A percentile compares a stretch with the other conserved stretches of the same genome.
Conservation (phyloP, 37 sponge, comb jelly and placozoan species). For the Dysidea cf. avara region DNA sequence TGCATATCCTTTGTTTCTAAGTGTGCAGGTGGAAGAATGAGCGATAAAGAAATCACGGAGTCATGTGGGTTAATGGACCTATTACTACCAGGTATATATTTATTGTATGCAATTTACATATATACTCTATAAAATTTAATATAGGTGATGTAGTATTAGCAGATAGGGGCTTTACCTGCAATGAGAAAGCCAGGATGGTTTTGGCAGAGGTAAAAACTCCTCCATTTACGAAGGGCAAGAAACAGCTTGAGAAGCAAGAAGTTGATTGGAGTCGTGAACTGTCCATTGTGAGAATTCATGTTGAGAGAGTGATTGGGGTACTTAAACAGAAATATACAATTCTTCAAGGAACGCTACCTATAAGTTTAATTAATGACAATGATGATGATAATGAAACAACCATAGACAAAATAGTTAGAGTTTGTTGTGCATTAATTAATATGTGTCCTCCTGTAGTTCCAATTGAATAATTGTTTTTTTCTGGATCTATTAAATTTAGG, state of each 20-base stretch:
- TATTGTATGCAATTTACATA: not conserved
- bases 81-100: conserved; percentile 22
- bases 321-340: conserved; percentile 58
- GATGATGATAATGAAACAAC: not conserved
- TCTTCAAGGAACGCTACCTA: conserved; percentile 29
- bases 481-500: not conserved
- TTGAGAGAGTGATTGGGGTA: conserved; percentile 52
- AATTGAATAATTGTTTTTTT: conserved; percentile 14
- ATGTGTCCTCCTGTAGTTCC: conserved; percentile 50
- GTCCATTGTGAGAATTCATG: conserved; percentile 43
- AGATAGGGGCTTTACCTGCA: conserved; percentile 54
- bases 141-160: conserved; percentile 45
- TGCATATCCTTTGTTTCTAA: conserved; percentile 41
- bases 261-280: conserved; percentile 42
- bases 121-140: too few relatives aligned
- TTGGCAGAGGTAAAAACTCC: conserved; percentile 49
- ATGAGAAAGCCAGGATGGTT: conserved; percentile 22
- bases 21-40: conserved; percentile 47
- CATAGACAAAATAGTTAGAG: conserved; percentile 46
- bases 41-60: conserved; percentile 50
- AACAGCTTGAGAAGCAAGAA: conserved; percentile 33
- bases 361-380: not conserved
- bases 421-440: conserved; percentile 51
- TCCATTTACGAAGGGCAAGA: conserved; percentile 49
- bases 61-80: conserved; percentile 7